Evolutionary conservation across 2,113 vertebrate genomes (phyloP).

Genomic region (Polypterus bichir): DNA sequence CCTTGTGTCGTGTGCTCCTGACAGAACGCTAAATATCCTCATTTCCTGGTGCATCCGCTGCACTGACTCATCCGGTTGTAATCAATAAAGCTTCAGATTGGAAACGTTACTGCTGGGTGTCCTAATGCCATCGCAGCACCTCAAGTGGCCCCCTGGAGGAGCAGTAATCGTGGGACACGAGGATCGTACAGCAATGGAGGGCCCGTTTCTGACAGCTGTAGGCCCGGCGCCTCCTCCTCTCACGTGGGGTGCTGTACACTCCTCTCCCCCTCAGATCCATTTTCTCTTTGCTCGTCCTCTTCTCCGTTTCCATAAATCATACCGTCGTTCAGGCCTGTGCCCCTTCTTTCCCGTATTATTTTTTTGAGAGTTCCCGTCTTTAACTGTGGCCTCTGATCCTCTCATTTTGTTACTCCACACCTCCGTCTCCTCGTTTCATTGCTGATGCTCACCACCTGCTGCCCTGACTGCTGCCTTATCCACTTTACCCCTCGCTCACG

Average conservation of each 20-base stretch:
- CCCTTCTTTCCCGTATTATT: too few species aligned
- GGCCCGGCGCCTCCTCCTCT: constrained; percentile 1
- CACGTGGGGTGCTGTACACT: too few species aligned
- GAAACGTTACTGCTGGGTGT: not conserved
- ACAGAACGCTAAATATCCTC: too few species aligned
- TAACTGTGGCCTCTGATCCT: too few species aligned
- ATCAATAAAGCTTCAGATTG: not conserved
- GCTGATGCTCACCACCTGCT: too few species aligned
- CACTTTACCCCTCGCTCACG: too few species aligned
- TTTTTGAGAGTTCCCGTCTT: too few species aligned
- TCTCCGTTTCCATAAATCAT: constrained; percentile 7
- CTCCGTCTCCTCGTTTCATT: too few species aligned
- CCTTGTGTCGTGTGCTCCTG: constrained; percentile 17
- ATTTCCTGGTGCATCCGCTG: not conserved
- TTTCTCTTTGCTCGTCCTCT: not conserved
- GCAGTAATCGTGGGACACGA: constrained; percentile 31
- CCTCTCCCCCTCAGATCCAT: constrained; percentile 15
- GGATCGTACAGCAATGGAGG: constrained; percentile 22
- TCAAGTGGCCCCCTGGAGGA: constrained; percentile 26
- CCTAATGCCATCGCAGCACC: not conserved
- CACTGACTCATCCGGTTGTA: constrained; percentile 1
- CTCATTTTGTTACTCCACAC: too few species aligned
- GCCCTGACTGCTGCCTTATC: too few species aligned
- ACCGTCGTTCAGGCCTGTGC: constrained; percentile 7
- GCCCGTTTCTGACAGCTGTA: constrained; percentile 28